Percentiles rank a stretch among this genome's conserved stretches.
Conservation (phyloP, 2,888 invertebrate genomes). For the Colletes collaris region DNA sequence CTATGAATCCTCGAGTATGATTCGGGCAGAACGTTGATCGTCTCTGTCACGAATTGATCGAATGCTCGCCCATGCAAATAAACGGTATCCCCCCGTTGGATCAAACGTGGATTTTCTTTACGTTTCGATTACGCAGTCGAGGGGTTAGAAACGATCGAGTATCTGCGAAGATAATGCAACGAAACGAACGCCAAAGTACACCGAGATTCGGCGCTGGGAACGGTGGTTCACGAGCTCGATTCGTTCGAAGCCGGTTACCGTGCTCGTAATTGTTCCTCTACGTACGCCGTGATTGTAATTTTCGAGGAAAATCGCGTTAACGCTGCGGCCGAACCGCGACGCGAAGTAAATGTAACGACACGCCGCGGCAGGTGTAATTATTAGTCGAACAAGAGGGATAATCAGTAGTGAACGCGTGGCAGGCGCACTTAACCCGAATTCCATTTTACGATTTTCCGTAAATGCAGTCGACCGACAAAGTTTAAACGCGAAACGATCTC, state of each 20-base stretch:
- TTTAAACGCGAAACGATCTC: not conserved
- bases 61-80: not conserved
- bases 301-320: constrained; percentile 68
- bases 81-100: not conserved
- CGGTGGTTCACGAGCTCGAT: constrained; percentile 44
- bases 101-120: not conserved
- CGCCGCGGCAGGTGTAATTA: constrained; percentile 57
- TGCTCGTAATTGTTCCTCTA: constrained; percentile 61
- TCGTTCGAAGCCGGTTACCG: constrained; percentile 41
- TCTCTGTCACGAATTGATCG: not conserved
- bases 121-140: not conserved
- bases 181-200: constrained; percentile 15
- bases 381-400: constrained; percentile 66
- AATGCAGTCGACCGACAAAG: constrained; percentile 3
- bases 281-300: constrained; percentile 65
- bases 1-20: too few species aligned
- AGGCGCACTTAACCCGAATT: constrained; percentile 51
- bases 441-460: constrained; percentile 22
- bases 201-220: constrained; percentile 23
- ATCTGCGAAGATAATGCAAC: constrained; percentile 3
- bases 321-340: constrained; percentile 63
- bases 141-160: not conserved
- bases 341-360: constrained; percentile 66
- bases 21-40: too few species aligned
- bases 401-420: constrained; percentile 58